A percentile compares a stretch with the other conserved stretches of the same genome.
Evolutionary conservation across 1,140 invertebrate species (phyloP).

Genomic region (Drosophila arizonae): DNA sequence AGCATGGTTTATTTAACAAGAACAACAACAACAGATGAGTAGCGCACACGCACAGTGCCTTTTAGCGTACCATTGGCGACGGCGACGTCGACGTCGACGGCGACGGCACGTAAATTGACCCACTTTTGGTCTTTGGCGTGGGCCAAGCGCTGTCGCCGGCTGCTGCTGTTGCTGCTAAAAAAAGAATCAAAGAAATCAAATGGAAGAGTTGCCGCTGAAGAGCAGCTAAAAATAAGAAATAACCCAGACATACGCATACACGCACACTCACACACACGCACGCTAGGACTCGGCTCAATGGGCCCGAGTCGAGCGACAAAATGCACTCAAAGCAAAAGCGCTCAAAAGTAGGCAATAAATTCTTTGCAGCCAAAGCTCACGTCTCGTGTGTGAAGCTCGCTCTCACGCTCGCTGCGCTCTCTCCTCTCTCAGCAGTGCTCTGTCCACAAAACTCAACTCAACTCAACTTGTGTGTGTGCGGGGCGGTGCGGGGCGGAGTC

Average conservation of each 20-base stretch:
- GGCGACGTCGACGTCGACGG: conserved; percentile 26
- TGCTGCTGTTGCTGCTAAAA: conserved; percentile 23
- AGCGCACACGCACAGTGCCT: conserved; percentile 30
- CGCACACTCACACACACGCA: background rate
- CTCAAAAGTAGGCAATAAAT: conserved; percentile 36
- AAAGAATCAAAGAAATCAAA: conserved; percentile 74
- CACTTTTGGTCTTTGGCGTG: conserved; percentile 66
- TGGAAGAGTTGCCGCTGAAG: conserved; percentile 68
- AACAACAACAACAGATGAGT: conserved; percentile 49
- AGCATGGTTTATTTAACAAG: conserved; percentile 74
- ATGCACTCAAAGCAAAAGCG: conserved; percentile 25
- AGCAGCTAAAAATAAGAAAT: conserved; percentile 32
- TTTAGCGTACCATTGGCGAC: conserved; percentile 39
- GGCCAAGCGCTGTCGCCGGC: conserved; percentile 13
- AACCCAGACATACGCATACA: conserved; percentile 5
- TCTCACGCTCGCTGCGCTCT: conserved; percentile 3
- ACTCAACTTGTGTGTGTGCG: background rate
- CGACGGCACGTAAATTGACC: conserved; percentile 62
- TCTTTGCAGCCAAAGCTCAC: conserved; percentile 29
- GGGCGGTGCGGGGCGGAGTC: background rate
- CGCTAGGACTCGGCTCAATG: background rate
- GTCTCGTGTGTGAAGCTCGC: background rate
- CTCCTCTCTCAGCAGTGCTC: conserved; percentile 2
- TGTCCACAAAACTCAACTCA: background rate
- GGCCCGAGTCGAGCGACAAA: background rate